Evolutionary conservation across 2,113 vertebrate species (phyloP), one percentile per base, ranked within the genome.

Genomic region (Scopus umbretta): DNA sequence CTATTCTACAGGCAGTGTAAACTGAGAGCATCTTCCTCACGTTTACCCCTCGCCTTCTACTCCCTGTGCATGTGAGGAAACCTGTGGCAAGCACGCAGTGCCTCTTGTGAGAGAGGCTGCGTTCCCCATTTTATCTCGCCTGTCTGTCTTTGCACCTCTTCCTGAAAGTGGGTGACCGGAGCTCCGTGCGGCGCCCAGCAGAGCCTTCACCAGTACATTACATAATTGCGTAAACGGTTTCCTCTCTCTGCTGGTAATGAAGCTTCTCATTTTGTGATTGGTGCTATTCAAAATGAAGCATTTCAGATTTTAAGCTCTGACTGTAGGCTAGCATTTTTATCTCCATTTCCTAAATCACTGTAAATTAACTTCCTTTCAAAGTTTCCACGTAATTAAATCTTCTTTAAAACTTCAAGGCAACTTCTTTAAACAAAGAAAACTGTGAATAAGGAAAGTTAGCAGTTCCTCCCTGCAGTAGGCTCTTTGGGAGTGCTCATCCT

Each of bases 311-410:
- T 53, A 55, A 92, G 75, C 89, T 85, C 25, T 49, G 76, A 74
- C 81, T 94, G 50, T 43, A 92, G 87, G 80, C 92, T 80, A 70
- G 42, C n/a, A 12, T 78, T 94, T 96, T 96, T 86, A 72, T 94
- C 78, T 94, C 80, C 5, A 2, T 92, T 91, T 94, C 71, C 87
- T 95, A 93, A 96, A 92, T 95, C 82, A 58, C 84, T 94, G 74
- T 71, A 92, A 95, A 95, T 97, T 85, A 95, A 88, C 84, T 93
- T 90, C 89, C 71, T 92, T 96, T 96, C 91, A 90, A 86, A 97
- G 80, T 90, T 97, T 62, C 66, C 50, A 74, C 7, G 1, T 95
- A 95, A 94, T 94, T 92, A 94, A 90, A 92, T 95, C 78, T 45
- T 72, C 65, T 91, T 72, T 62, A 78, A 94, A 96, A 89, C 86